Evolutionary conservation across 2,888 invertebrate species (phyloP).

Genomic region (Lutraria lutraria): DNA sequence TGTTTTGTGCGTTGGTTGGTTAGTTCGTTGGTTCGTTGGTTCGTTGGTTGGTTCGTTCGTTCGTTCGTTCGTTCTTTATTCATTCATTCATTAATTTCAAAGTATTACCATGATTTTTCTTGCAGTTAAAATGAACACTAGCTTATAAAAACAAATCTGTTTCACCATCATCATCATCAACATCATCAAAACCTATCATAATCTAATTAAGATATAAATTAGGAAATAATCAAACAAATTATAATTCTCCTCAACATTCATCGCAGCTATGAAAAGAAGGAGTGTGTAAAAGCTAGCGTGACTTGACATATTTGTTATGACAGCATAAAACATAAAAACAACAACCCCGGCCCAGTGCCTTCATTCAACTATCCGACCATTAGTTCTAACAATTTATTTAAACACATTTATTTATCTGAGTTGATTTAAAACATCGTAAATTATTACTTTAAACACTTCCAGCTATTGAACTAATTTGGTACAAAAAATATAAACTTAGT

Average conservation of each 20-base stretch:
- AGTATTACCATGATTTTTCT: no score
- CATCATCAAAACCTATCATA: no score
- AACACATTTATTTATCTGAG: neutral
- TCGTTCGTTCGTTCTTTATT: no score
- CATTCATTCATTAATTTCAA: no score
- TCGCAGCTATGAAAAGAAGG: neutral
- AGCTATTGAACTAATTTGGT: neutral
- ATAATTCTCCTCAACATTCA: neutral
- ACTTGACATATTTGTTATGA: neutral
- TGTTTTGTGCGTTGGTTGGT: no score
- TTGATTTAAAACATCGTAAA: constrained; percentile 9
- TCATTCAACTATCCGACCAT: neutral
- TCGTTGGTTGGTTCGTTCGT: no score
- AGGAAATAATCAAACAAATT: neutral
- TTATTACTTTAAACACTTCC: constrained; percentile 6
- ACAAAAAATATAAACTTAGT: neutral
- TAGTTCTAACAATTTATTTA: neutral
- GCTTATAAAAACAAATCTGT: no score
- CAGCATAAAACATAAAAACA: neutral
- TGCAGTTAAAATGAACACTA: no score
- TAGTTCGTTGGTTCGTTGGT: no score
- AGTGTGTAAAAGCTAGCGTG: neutral
- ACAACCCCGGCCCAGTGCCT: neutral
- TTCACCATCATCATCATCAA: no score
- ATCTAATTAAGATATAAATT: no score